phyloP scores from a whole-genome alignment of 64 coral and sea anemone species.

The Montipora sp. region DNA sequence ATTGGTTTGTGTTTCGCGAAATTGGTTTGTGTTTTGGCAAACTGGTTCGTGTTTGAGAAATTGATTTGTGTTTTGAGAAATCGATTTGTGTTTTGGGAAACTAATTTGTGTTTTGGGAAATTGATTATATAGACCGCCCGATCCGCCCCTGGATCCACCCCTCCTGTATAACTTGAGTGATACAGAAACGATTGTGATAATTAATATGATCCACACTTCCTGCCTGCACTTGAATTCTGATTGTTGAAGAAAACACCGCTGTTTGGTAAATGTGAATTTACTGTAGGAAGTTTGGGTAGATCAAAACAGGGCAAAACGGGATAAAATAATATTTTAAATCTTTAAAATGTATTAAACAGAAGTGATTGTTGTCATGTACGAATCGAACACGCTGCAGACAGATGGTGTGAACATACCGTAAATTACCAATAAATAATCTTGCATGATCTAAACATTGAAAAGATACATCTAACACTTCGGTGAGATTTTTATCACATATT shows the following conservation, averaged over 20 bases:
- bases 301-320: not conserved
- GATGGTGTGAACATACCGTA: not conserved
- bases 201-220: not conserved
- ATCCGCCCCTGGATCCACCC: too few relatives aligned
- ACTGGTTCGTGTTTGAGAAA: too few relatives aligned
- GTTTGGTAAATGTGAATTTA: not conserved
- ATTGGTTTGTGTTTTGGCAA: too few relatives aligned
- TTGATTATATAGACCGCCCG: too few relatives aligned
- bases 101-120: too few relatives aligned
- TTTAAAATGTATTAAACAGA: constrained; percentile 21
- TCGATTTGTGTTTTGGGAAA: too few relatives aligned
- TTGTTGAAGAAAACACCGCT: not conserved
- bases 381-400: too few relatives aligned
- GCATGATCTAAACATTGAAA: not conserved
- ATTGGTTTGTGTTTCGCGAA: too few relatives aligned
- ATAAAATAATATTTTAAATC: not conserved
- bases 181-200: too few relatives aligned
- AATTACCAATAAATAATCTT: constrained; percentile 4
- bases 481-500: not conserved
- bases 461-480: not conserved
- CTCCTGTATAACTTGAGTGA: too few relatives aligned
- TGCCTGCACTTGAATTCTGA: not conserved
- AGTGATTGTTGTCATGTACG: not conserved
- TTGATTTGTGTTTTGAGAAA: too few relatives aligned
- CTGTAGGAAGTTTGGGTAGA: not conserved